Evolutionary conservation across 2,113 vertebrate species (phyloP).

Genomic region (Malurus elegans): DNA sequence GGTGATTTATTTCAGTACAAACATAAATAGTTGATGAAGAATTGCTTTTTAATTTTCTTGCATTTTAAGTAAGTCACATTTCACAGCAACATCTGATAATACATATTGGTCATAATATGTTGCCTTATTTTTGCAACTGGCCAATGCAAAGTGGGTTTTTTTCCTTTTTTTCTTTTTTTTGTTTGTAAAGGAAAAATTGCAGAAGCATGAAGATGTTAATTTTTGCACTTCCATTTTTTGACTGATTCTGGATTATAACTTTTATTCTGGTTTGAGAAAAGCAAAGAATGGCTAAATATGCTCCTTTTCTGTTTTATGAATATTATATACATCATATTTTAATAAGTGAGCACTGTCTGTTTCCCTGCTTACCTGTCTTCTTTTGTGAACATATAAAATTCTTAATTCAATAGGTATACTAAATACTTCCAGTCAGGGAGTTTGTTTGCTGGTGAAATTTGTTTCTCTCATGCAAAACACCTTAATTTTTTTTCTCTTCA

Average conservation of each 20-base stretch:
- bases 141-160: neutral
- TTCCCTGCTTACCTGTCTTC: neutral
- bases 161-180: neutral
- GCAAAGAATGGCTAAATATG: neutral
- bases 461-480: neutral
- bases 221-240: neutral
- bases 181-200: neutral
- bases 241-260: neutral
- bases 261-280: neutral
- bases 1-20: neutral
- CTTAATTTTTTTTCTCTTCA: neutral
- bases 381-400: neutral
- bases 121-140: neutral
- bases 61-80: neutral
- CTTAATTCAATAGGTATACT: neutral
- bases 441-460: neutral
- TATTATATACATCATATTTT: neutral
- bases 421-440: neutral
- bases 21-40: neutral
- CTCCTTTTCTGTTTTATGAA: neutral
- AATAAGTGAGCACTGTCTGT: neutral
- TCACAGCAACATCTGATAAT: neutral
- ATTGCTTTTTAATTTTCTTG: neutral
- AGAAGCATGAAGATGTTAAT: neutral
- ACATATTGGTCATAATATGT: neutral